Evolutionary conservation across 1,140 invertebrate species (phyloP).

Genomic region (Tribolium castaneum): DNA sequence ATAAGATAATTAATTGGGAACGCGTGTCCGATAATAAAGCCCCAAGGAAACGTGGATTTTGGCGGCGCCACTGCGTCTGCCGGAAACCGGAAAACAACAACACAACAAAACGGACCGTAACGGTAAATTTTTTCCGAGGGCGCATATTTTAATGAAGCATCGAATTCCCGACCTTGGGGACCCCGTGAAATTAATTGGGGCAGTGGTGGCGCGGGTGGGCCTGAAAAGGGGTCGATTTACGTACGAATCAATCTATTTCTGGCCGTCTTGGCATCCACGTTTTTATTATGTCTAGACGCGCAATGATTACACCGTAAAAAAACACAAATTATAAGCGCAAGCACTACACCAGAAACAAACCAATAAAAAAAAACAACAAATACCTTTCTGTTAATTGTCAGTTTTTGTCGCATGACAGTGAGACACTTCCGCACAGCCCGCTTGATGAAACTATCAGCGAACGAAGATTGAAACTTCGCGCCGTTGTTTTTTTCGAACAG

Average conservation of each 20-base stretch:
- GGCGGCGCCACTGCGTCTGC: slow-evolving; percentile 2
- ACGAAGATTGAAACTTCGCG: slow-evolving; percentile 30
- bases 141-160: background rate
- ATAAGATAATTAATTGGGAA: background rate
- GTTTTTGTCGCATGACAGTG: slow-evolving; percentile 58
- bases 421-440: slow-evolving; percentile 60
- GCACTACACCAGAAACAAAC: too few species aligned
- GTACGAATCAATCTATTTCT: slow-evolving; percentile 1
- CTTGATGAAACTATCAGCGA: slow-evolving; percentile 49
- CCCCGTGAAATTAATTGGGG: background rate
- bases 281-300: slow-evolving; percentile 37
- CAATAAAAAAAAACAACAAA: too few species aligned
- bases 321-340: too few species aligned
- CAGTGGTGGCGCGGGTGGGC: background rate
- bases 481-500: slow-evolving; percentile 1
- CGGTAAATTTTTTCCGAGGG: slow-evolving; percentile 3
- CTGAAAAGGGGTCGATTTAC: background rate
- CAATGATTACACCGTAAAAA: background rate
- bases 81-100: slow-evolving; percentile 18
- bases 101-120: slow-evolving; percentile 3
- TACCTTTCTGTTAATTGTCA: slow-evolving; percentile 61
- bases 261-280: slow-evolving; percentile 1
- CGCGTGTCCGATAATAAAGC: background rate
- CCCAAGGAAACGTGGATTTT: background rate
- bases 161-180: slow-evolving; percentile 7